Base-by-base conservation (phyloP, 2,797 vertebrate species). In the Odontamblyopus lacepedii region DNA sequence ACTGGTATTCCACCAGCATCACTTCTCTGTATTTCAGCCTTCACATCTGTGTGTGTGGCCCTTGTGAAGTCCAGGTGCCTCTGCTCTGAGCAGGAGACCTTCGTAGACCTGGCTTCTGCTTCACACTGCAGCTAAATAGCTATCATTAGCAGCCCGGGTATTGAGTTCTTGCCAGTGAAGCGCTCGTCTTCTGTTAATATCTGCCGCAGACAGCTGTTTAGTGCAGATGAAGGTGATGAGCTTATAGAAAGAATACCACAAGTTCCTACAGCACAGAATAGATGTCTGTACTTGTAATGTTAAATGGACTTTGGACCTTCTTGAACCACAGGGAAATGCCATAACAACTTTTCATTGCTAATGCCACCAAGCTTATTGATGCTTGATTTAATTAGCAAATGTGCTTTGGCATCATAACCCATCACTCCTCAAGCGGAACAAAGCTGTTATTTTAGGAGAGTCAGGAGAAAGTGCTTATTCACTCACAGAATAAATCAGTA, bases 141-240 rank as follows among this genome's bases (percentile, higher is more conserved):
- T 72, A 61, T 85, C 71, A 77, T 88, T 76, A 78, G 69, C 51
- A 79, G 72, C 72, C 67, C 69, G 74, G 83, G 70, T 78, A 77
- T 83, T 78, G 74, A 67, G 44, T 78, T 79, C 57, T 70, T 74
- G 70, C 61, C 73, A 79, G 27, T 32, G 60, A 78, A 72, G 61
- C 51, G 67, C 63, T 76, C 77, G 68, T 67, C 26, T 53, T 19
- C 86, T 79, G 79, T 87, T 75, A 63, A 72, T 76, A 50, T 76
- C 66, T 81, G 35, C 50, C 23, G 69, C 67, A 77, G 75, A 78
- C 76, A 78, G 71, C 69, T 82, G 80, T 70, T 74, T 70, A n/a
- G 78, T 75, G 72, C 15, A 75, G 83, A 77, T 80, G 63, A 71
- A 29, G 48, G 59, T 62, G 38, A n/a, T 67, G 70, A 72, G 18